These are phyloP conservation scores for Bombus terrestris DNA, from an alignment of 1,140 invertebrate species.

Conservation along the genomic window DNA sequence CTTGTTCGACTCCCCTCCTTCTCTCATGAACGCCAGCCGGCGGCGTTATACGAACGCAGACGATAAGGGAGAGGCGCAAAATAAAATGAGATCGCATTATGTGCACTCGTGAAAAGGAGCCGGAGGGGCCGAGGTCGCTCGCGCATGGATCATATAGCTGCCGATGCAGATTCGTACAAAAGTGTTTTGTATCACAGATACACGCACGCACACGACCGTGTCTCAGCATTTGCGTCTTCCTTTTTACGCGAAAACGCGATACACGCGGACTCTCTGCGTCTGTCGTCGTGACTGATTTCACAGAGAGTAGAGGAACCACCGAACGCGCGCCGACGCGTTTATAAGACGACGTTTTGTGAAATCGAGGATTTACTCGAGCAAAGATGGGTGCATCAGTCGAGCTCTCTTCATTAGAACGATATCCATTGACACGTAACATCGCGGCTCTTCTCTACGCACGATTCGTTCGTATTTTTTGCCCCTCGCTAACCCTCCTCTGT, in stretches of 20 bases:
- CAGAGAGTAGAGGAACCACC: neutral
- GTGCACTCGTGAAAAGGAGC: conserved; percentile 65
- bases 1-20: neutral
- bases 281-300: neutral
- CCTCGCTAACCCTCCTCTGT: no score
- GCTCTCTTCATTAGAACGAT: conserved; percentile 7
- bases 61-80: conserved; percentile 64
- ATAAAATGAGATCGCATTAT: conserved; percentile 71
- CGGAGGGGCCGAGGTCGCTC: conserved; percentile 45
- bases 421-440: conserved; percentile 13
- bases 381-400: neutral
- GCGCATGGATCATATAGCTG: conserved; percentile 48
- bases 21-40: conserved; percentile 24
- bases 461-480: neutral
- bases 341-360: conserved; percentile 13
- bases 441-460: neutral
- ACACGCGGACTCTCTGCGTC: neutral
- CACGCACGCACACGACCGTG: neutral
- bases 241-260: conserved; percentile 4
- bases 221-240: neutral
- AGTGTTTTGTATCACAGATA: conserved; percentile 36
- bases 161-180: conserved; percentile 28
- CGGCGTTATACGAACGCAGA: conserved; percentile 62
- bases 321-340: conserved; percentile 15
- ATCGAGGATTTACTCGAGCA: neutral